Conservation (phyloP, 2,797 vertebrate species). For the Betta splendens region DNA sequence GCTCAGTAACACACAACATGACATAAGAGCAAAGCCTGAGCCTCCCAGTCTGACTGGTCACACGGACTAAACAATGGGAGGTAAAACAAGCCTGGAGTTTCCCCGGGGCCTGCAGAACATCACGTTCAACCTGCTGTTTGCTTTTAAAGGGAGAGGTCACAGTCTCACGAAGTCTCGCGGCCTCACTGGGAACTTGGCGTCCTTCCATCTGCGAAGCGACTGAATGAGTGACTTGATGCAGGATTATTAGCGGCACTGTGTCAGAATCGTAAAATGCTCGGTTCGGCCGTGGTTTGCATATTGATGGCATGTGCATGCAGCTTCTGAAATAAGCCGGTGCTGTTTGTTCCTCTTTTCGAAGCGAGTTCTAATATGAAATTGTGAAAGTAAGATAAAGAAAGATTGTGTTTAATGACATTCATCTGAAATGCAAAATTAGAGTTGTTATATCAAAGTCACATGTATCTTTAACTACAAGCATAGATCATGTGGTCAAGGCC, state of each 20-base stretch:
- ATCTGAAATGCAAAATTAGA: background rate
- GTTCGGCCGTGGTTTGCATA: constrained; percentile 11
- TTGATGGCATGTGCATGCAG: background rate
- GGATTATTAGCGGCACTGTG: constrained; percentile 20
- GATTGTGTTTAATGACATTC: background rate
- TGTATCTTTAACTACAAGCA: constrained; percentile 14
- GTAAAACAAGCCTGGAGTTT: constrained; percentile 67
- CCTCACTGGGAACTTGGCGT: constrained; percentile 49
- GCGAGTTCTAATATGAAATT: too few relatives aligned
- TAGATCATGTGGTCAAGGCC: constrained; percentile 19
- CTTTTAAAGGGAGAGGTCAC: constrained; percentile 54
- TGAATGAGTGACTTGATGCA: constrained; percentile 27
- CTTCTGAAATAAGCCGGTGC: background rate
- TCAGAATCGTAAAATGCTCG: background rate
- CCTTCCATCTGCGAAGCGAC: constrained; percentile 36
- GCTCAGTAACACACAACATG: constrained; percentile 28
- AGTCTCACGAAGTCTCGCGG: constrained; percentile 26
- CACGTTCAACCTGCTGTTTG: constrained; percentile 50
- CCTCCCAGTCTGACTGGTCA: constrained; percentile 63
- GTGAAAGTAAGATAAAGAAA: too few relatives aligned
- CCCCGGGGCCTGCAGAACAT: constrained; percentile 64
- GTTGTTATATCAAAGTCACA: background rate
- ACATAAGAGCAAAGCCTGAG: constrained; percentile 30
- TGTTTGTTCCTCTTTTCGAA: background rate
- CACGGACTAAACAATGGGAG: constrained; percentile 60